These are phyloP conservation scores for Drosophila tanythrix DNA, from an alignment of 2,888 invertebrate genomes.

Conservation along the genomic window DNA sequence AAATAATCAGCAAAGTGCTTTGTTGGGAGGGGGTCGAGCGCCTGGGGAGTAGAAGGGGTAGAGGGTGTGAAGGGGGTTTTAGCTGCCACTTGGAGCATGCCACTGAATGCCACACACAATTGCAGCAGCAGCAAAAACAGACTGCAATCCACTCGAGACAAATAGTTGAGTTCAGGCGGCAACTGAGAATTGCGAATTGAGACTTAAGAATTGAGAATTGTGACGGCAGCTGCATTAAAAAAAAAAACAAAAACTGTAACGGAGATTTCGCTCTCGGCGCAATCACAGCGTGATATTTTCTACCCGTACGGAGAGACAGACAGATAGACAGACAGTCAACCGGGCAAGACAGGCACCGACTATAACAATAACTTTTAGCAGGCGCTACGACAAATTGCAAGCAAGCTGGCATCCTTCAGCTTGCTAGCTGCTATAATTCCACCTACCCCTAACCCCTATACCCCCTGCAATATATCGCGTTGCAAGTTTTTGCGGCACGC, in stretches of 20 bases:
- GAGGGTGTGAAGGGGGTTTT: constrained; percentile 3
- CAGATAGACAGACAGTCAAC: constrained; percentile 44
- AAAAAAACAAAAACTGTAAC: constrained; percentile 8
- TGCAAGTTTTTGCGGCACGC: constrained; percentile 39
- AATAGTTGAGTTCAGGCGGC: constrained; percentile 40
- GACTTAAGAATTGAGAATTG: constrained; percentile 18
- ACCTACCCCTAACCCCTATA: not conserved
- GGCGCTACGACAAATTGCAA: constrained; percentile 54
- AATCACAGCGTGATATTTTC: constrained; percentile 73
- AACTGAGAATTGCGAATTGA: constrained; percentile 1
- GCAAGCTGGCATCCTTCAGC: constrained; percentile 45
- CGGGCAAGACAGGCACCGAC: constrained; percentile 18
- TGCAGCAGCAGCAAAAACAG: constrained; percentile 31
- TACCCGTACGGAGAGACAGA: constrained; percentile 33
- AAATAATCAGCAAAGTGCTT: constrained; percentile 77
- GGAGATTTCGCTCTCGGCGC: constrained; percentile 67
- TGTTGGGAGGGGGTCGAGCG: constrained; percentile 27
- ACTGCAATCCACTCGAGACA: constrained; percentile 76
- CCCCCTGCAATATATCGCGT: not conserved
- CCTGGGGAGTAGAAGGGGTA: not conserved
- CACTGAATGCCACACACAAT: constrained; percentile 57
- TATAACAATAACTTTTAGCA: constrained; percentile 56
- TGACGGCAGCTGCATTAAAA: constrained; percentile 27
- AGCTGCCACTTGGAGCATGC: constrained; percentile 46
- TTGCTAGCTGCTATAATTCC: not conserved